phyloP scores from a whole-genome alignment of 64 coral and sea anemone genomes.

The Acropora tenuis region DNA sequence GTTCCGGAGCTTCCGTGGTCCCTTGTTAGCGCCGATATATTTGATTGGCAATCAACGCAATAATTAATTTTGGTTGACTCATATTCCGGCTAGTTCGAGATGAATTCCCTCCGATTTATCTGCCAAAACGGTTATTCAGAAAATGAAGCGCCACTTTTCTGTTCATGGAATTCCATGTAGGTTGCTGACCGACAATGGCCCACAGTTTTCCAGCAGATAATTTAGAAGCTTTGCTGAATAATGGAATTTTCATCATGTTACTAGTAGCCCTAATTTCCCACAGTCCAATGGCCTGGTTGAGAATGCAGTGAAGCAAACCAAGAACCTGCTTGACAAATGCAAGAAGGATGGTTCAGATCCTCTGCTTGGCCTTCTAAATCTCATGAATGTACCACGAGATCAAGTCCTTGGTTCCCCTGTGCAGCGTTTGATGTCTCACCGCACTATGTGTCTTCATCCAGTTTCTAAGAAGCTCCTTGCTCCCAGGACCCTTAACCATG shows the following conservation, averaged over 20 bases:
- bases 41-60: not conserved
- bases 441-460: slow-evolving; percentile 10
- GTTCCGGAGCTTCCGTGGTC: not conserved
- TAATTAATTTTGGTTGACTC: slow-evolving; percentile 9
- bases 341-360: not conserved
- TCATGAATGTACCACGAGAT: not conserved
- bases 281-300: slow-evolving; percentile 19
- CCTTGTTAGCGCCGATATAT: not conserved
- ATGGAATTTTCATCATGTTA: slow-evolving; percentile 8
- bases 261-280: not conserved
- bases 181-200: not conserved
- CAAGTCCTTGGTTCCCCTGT: not conserved
- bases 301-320: too few relatives aligned
- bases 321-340: not conserved
- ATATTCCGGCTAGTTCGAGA: not conserved
- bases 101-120: not conserved
- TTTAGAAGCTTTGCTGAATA: not conserved
- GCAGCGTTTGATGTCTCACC: not conserved
- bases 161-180: not conserved
- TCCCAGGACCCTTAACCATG: not conserved
- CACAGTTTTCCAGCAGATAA: slow-evolving; percentile 4
- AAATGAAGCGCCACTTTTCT: not conserved
- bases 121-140: not conserved
- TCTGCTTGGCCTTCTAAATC: not conserved
- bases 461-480: not conserved